These are phyloP conservation scores for Drosophila stalkeri DNA, from an alignment of 2,888 invertebrate species.

Conservation along the genomic window DNA sequence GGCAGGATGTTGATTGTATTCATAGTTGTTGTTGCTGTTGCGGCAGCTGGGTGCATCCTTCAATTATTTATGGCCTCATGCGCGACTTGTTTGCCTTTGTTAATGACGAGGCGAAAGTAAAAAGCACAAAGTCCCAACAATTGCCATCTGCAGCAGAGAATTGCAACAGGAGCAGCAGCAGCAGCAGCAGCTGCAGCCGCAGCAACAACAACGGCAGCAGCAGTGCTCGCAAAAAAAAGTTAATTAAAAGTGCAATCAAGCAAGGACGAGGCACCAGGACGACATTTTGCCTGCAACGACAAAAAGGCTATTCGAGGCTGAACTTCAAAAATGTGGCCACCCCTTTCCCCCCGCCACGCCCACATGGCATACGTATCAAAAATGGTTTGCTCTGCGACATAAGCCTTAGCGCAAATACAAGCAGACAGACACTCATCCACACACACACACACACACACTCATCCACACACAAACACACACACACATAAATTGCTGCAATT, in stretches of 20 bases:
- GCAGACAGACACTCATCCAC: slow-evolving; percentile 11
- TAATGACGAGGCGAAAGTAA: slow-evolving; percentile 61
- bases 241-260: slow-evolving; percentile 82
- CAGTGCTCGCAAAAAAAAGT: slow-evolving; percentile 68
- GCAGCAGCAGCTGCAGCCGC: slow-evolving; percentile 24
- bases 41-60: slow-evolving; percentile 40
- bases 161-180: slow-evolving; percentile 36
- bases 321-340: slow-evolving; percentile 51
- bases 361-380: slow-evolving; percentile 34
- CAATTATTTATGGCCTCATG: slow-evolving; percentile 70
- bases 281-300: slow-evolving; percentile 64
- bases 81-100: slow-evolving; percentile 70
- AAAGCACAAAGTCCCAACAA: slow-evolving; percentile 63
- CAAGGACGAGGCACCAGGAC: slow-evolving; percentile 44
- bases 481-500: slow-evolving; percentile 75
- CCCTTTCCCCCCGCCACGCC: slow-evolving; percentile 1
- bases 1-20: slow-evolving; percentile 49
- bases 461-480: slow-evolving; percentile 16
- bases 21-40: slow-evolving; percentile 22
- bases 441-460: slow-evolving; percentile 15
- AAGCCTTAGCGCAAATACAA: slow-evolving; percentile 61
- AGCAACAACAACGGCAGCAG: neutral
- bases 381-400: slow-evolving; percentile 44
- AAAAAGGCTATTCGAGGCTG: slow-evolving; percentile 51
- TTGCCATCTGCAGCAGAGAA: slow-evolving; percentile 51